Evolutionary conservation across 53 echinoderm and acorn worm species (phyloP).

Genomic region (Mesocentrotus franciscanus): DNA sequence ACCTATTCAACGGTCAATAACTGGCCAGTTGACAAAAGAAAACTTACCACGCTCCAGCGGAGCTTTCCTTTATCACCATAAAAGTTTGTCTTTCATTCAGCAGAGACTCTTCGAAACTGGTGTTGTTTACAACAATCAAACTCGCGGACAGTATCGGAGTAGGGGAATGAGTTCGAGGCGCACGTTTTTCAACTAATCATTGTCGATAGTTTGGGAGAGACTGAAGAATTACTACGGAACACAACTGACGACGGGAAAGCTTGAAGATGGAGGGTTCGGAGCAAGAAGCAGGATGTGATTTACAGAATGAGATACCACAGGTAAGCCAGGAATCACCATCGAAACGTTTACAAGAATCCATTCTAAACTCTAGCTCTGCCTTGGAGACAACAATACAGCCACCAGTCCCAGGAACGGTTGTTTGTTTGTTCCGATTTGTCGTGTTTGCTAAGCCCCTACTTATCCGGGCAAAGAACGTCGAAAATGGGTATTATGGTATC

Average conservation of each 20-base stretch:
- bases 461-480: constrained; percentile 37
- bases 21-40: constrained; percentile 6
- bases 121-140: constrained; percentile 50
- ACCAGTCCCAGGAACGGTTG: constrained; percentile 22
- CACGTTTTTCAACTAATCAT: not conserved
- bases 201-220: not conserved
- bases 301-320: not conserved
- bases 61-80: not conserved
- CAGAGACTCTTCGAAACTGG: constrained; percentile 54
- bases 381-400: constrained; percentile 33
- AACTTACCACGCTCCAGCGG: constrained; percentile 38
- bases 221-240: not conserved
- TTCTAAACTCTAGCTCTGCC: not conserved
- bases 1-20: constrained; percentile 26
- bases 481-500: not conserved
- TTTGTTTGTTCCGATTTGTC: constrained; percentile 41
- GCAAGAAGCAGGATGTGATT: not conserved
- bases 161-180: not conserved
- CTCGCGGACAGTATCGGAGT: not conserved
- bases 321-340: constrained; percentile 12
- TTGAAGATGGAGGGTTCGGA: constrained; percentile 8
- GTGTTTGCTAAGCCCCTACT: constrained; percentile 52
- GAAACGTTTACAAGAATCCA: constrained; percentile 9
- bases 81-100: constrained; percentile 33
- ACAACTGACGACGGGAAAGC: not conserved